phyloP scores from a whole-genome alignment of 2,113 vertebrate genomes.

The Trematocara variabile region DNA sequence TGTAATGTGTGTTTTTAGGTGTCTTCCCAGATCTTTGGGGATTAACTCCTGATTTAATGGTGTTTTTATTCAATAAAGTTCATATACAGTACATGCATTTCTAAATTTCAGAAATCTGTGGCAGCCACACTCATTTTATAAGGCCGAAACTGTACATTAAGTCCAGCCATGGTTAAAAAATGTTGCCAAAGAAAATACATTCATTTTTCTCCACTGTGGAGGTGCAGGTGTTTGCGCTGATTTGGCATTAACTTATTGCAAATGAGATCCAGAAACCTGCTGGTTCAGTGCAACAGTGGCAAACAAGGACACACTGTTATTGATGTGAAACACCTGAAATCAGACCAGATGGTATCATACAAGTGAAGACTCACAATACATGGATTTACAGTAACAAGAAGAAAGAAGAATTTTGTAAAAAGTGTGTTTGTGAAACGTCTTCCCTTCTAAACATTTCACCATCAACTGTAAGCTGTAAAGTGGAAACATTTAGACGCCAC shows the following conservation, averaged over 20 bases:
- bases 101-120: background rate
- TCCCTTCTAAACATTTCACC: background rate
- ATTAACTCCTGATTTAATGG: background rate
- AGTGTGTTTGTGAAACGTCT: background rate
- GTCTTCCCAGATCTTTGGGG: background rate
- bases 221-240: background rate
- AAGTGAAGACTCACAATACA: background rate
- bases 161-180: background rate
- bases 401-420: background rate
- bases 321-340: constrained; percentile 29
- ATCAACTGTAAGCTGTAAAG: background rate
- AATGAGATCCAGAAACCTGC: constrained; percentile 13
- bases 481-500: background rate
- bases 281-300: constrained; percentile 13
- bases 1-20: background rate
- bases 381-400: background rate
- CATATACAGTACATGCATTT: background rate
- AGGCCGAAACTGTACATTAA: background rate
- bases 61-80: background rate
- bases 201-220: background rate
- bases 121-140: background rate
- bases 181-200: background rate
- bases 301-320: constrained; percentile 25
- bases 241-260: constrained; percentile 22
- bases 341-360: background rate